A percentile compares a stretch with the other conserved stretches of the same genome.
Conservation (phyloP, 2,113 vertebrate genomes). For the Mormyrus lacerda region DNA sequence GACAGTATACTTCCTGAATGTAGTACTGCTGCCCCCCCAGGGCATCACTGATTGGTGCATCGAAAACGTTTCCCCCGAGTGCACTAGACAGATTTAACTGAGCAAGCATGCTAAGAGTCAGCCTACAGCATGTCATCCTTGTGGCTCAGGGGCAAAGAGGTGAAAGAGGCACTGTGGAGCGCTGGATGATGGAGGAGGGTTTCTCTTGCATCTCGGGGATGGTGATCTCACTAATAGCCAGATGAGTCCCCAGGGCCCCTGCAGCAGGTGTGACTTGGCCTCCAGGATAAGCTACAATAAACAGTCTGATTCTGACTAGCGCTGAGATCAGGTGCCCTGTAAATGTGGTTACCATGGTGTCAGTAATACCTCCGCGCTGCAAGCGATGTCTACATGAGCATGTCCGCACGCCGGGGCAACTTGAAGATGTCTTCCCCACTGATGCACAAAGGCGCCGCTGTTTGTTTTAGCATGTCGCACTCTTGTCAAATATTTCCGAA, state of each 20-base stretch:
- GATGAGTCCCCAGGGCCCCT: background rate
- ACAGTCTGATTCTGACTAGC: constrained; percentile 37
- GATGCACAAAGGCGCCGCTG: constrained; percentile 10
- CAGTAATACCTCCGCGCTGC: constrained; percentile 52
- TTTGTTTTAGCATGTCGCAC: constrained; percentile 32
- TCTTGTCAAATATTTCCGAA: constrained; percentile 27
- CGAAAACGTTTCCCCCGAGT: background rate
- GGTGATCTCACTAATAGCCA: constrained; percentile 26
- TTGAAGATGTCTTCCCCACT: background rate
- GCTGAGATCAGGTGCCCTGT: constrained; percentile 42
- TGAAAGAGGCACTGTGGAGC: background rate
- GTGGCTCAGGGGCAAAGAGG: background rate
- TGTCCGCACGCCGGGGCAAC: constrained; percentile 5
- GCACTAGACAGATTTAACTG: background rate
- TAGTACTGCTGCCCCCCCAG: background rate
- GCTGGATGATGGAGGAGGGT: background rate
- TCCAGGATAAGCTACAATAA: constrained; percentile 21
- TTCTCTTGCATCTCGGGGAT: constrained; percentile 11
- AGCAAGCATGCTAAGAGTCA: background rate
- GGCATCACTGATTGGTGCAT: background rate
- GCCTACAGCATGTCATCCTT: background rate
- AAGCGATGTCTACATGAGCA: constrained; percentile 4
- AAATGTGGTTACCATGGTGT: constrained; percentile 57
- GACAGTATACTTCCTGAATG: background rate
- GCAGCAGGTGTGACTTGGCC: background rate